These are phyloP conservation scores for Cydia pomonella DNA, from an alignment of 1,140 invertebrate species.

Conservation along the genomic window DNA sequence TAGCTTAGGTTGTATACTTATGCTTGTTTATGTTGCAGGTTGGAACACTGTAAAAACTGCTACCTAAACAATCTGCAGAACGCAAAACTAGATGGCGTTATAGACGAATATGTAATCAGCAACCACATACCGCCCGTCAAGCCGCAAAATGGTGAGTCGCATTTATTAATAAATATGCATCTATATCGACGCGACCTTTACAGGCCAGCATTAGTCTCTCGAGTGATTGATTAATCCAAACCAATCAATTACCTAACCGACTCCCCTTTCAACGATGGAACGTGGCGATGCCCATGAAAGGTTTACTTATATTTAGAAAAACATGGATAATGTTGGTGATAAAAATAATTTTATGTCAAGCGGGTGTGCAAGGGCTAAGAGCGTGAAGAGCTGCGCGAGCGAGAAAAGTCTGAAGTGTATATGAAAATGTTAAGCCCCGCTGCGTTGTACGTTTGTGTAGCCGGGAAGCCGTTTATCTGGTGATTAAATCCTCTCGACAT, in stretches of 20 bases:
- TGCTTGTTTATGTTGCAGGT: constrained; percentile 62
- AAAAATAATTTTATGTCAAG: constrained; percentile 27
- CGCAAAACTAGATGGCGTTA: constrained; percentile 70
- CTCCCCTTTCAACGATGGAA: constrained; percentile 10
- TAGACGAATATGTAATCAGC: constrained; percentile 76
- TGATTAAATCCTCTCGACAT: constrained; percentile 32
- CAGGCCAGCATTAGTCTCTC: constrained; percentile 12
- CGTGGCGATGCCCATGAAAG: constrained; percentile 9
- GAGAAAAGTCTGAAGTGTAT: constrained; percentile 7
- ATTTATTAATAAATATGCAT: constrained; percentile 31
- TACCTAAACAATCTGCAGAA: constrained; percentile 81
- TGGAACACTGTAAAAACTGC: constrained; percentile 82
- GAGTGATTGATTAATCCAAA: constrained; percentile 16
- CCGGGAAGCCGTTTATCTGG: constrained; percentile 19
- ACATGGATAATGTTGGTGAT: constrained; percentile 15
- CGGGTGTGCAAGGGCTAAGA: background rate
- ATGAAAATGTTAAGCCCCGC: background rate
- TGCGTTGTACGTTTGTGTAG: background rate
- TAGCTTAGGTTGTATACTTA: constrained; percentile 1
- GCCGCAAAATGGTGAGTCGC: constrained; percentile 68
- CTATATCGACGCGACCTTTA: constrained; percentile 26
- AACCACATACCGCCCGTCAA: constrained; percentile 73
- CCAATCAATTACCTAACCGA: constrained; percentile 10
- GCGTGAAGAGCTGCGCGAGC: background rate
- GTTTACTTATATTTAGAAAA: constrained; percentile 12